These are phyloP conservation scores for Leontocebus nigricollis DNA, from an alignment of 2,797 vertebrate species.

Conservation along the genomic window DNA sequence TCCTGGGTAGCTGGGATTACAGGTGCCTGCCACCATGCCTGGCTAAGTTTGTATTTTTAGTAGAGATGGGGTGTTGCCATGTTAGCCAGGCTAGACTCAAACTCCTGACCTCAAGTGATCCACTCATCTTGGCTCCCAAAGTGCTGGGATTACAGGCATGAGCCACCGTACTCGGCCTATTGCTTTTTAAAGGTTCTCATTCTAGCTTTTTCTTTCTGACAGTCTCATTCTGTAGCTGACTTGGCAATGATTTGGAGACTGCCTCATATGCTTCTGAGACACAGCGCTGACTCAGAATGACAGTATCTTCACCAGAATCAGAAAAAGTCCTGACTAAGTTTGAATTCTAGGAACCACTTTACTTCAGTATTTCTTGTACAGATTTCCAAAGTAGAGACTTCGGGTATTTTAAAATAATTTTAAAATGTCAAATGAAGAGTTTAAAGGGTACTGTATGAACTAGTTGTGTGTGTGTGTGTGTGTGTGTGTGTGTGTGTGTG, in stretches of 20 bases:
- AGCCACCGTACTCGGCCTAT: rapidly evolving
- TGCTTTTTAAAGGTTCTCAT: neutral
- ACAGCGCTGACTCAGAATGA: neutral
- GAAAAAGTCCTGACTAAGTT: neutral
- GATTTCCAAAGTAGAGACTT: conserved; percentile 76
- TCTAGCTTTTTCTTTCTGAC: neutral
- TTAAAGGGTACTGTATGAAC: conserved; percentile 83
- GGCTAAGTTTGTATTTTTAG: neutral
- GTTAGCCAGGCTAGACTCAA: neutral
- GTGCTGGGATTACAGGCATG: neutral
- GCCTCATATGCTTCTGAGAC: neutral
- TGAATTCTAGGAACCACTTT: conserved; percentile 38
- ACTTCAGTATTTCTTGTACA: conserved; percentile 74
- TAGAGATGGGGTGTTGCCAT: neutral
- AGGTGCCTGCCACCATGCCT: neutral
- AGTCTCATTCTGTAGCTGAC: neutral
- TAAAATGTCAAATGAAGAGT: conserved; percentile 83
- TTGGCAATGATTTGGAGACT: neutral
- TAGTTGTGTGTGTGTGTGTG: conserved; percentile 43
- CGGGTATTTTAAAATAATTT: conserved; percentile 73
- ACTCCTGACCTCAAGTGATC: neutral
- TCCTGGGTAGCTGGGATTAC: neutral
- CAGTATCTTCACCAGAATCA: neutral
- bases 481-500: neutral
- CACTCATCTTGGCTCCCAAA: neutral